Evolutionary conservation across 1,140 invertebrate species (phyloP).

Genomic region (Neotoxoptera formosana): DNA sequence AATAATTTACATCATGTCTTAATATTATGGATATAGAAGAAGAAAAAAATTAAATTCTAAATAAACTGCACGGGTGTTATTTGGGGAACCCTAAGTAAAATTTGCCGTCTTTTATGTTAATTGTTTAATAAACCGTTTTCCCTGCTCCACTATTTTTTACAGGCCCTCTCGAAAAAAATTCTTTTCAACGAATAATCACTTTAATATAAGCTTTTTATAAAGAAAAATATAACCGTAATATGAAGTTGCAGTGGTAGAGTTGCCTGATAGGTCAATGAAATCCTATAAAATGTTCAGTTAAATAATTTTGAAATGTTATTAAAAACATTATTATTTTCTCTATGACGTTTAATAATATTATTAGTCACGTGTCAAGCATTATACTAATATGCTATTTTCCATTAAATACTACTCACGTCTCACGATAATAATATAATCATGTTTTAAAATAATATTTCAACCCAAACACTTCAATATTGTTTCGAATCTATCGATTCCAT

Average conservation of each 20-base stretch:
- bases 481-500: not conserved
- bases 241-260: too few relatives aligned
- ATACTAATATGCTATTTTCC: not conserved
- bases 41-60: constrained; percentile 2
- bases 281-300: not conserved
- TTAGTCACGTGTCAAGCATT: not conserved
- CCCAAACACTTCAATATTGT: not conserved
- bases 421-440: not conserved
- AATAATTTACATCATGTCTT: constrained; percentile 8
- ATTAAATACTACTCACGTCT: not conserved
- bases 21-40: not conserved
- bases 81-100: not conserved
- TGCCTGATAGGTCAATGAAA: not conserved
- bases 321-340: not conserved
- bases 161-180: not conserved
- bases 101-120: not conserved
- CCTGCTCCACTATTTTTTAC: not conserved
- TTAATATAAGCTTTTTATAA: not conserved
- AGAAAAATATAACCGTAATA: not conserved
- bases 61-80: not conserved
- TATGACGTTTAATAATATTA: not conserved
- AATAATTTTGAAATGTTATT: not conserved
- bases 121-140: not conserved
- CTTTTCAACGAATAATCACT: not conserved
- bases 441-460: not conserved